Evolutionary conservation across 1,140 invertebrate species (phyloP), one percentile per base, ranked within the genome.

Genomic region (Atta colombica): DNA sequence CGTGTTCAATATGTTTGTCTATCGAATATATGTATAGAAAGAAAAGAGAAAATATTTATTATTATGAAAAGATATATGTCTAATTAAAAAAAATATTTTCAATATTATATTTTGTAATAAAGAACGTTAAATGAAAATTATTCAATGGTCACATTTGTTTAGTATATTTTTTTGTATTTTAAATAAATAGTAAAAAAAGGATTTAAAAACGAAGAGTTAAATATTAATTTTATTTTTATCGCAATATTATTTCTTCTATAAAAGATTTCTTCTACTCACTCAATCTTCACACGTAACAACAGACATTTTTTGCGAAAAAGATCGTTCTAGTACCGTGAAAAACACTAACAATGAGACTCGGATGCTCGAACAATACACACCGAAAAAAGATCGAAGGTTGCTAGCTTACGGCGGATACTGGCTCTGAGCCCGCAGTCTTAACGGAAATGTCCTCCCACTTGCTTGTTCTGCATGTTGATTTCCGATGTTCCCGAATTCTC

Each of bases 351-450:
- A 18, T 21, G 25, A 51, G 69, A 53, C 51, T 21, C 45, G 55
- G 85, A 89, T 77, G 88, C 85, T 93, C 87, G 86, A 90, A 88
- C 87, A 88, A 86, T 61, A 10, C 55, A 21, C 0, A 45, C 12
- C 35, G 25, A 93, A 93, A 89, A 45, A 53, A 91, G 85, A 91
- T 92, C 92, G 90, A 92, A 91, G 87, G 78, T 88, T 86, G 65
- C 81, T 77, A 85, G 89, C 65, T 45, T 75, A 86, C 25, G 16
- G 58, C 55, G 39, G 63, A 45, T 58, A 81, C 88, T 87, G 85
- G 87, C 80, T 89, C 21, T 25, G 81, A 86, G 86, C 87, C 87
- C 88, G 65, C 10, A 12, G 28, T 53, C 45, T 75, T n/a, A 31
- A 49, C 60, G 55, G 86, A 74, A 86, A 65, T 49, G 25, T 82